Base-by-base conservation (phyloP, 2,797 vertebrate species). In the Valencia hispanica region DNA sequence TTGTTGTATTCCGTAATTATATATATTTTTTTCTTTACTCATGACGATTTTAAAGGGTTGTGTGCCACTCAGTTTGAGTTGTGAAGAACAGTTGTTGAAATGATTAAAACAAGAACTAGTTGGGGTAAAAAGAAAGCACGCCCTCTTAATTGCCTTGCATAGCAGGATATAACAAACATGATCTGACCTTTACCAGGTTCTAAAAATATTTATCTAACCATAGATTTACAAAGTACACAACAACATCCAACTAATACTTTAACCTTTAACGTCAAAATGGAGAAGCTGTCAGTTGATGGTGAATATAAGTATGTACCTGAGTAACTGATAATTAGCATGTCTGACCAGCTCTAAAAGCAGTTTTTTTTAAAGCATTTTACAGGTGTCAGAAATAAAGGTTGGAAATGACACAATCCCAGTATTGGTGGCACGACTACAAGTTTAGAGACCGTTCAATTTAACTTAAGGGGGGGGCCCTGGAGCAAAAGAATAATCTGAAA, bases 11-110 rank as follows among this genome's bases (percentile, higher is more conserved):
- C 55, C 47, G 55, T 61, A 47, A 32, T 41, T 55, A 57, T 43
- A n/a, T n/a, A n/a, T 57, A n/a, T 27, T 55, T 41, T 57, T 72
- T 50, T 70, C 50, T 27, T 27, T 59, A 22, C 59, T 74, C 22
- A n/a, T n/a, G 18, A 47, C 22, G 27, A 17, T 3, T 59, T 36
- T 34, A 20, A 4, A 34, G 30, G 20, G 30, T 50, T 48, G 8
- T 61, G 30, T 27, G 45, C 18, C 32, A 25, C 41, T 43, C 2
- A 5, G 55, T 12, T 30, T 2, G 5, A 41, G 36, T 41, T 66
- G 22, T 41, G 36, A 66, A 41, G 55, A 43, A 45, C 39, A 17
- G 27, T 45, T 43, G 25, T 25, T 15, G 65, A 15, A 43, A 45
- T 27, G 25, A 45, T 43, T 45, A 41, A 68, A 45, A 68, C 65